Evolutionary conservation across 1,140 invertebrate species (phyloP).

Genomic region (Fragariocoptes setiger): DNA sequence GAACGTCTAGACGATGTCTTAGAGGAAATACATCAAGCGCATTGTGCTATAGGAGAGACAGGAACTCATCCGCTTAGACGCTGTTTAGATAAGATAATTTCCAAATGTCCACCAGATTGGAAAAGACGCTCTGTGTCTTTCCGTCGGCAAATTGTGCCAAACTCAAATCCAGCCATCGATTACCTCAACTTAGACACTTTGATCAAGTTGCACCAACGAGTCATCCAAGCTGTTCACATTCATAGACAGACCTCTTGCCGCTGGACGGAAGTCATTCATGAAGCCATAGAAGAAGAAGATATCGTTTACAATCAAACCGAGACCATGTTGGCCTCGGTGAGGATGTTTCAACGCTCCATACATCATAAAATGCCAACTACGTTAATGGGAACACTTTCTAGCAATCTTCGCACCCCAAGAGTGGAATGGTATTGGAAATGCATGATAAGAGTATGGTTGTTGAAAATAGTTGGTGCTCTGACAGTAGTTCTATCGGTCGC

Average conservation of each 20-base stretch:
- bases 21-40: conserved; percentile 39
- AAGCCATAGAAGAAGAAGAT: conserved; percentile 44
- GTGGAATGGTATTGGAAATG: conserved; percentile 84
- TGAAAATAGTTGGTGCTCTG: conserved; percentile 34
- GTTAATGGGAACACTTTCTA: conserved; percentile 20
- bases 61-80: conserved; percentile 18
- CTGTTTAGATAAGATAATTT: conserved; percentile 44
- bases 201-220: conserved; percentile 19
- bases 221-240: conserved; percentile 56
- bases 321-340: conserved; percentile 37
- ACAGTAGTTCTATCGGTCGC: conserved; percentile 45
- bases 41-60: conserved; percentile 27
- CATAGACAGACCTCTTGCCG: conserved; percentile 61
- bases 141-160: not conserved
- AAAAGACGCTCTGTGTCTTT: not conserved
- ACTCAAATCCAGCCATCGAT: not conserved
- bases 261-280: conserved; percentile 52
- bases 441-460: conserved; percentile 33
- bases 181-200: conserved; percentile 3
- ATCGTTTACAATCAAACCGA: conserved; percentile 41
- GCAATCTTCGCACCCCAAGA: conserved; percentile 4
- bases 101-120: conserved; percentile 22
- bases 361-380: conserved; percentile 27
- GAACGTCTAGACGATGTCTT: conserved; percentile 76
- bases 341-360: conserved; percentile 30